These are phyloP conservation scores for Natrix natrix DNA, from an alignment of 2,797 vertebrate species.

Conservation along the genomic window DNA sequence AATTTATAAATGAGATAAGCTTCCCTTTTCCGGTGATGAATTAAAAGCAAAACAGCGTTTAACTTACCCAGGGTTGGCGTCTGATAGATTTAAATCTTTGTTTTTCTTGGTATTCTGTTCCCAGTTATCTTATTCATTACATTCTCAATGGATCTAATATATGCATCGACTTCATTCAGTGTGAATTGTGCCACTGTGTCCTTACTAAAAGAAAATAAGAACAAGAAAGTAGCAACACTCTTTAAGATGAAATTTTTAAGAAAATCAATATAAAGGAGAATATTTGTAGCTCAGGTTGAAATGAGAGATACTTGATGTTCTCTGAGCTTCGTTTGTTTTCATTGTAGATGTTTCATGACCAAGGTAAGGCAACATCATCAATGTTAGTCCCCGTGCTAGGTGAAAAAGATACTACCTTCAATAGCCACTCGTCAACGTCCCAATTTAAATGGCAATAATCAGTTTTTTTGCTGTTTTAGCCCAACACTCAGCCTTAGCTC, in stretches of 20 bases:
- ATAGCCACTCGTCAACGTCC: not conserved
- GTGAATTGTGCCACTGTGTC: not conserved
- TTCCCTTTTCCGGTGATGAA: not conserved
- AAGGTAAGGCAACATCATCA: not conserved
- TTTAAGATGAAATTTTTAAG: slow-evolving; percentile 11
- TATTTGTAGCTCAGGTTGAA: not conserved
- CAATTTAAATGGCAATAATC: not conserved
- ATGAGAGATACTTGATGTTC: not conserved
- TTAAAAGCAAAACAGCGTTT: not conserved
- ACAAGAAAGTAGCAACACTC: not conserved
- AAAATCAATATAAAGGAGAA: not conserved
- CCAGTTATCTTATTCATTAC: not conserved
- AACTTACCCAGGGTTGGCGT: not conserved
- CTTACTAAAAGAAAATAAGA: not conserved
- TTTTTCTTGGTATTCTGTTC: not conserved
- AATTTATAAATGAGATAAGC: not conserved
- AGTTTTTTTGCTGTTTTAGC: too few relatives aligned
- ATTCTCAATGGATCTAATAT: not conserved
- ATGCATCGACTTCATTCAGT: not conserved
- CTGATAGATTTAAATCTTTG: not conserved
- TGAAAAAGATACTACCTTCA: not conserved
- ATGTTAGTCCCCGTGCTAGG: not conserved
- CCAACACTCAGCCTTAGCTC: too few relatives aligned
- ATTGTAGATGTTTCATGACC: not conserved
- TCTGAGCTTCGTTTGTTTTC: not conserved